Conservation (phyloP, 2,888 invertebrate species). For the Synanthedon myopaeformis region DNA sequence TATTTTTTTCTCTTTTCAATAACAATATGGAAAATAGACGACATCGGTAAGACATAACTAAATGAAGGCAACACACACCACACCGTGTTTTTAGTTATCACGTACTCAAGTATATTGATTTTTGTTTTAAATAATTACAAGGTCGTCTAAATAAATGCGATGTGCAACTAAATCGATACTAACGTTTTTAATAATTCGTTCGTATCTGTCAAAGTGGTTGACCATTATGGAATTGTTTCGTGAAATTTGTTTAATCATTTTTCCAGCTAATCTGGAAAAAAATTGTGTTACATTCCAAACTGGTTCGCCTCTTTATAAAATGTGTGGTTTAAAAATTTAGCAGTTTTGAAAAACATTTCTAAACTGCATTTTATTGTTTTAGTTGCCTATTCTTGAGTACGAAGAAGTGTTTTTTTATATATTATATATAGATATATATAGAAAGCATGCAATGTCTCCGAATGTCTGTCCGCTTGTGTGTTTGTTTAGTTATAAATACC, state of each 20-base stretch:
- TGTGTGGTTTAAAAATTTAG: neutral
- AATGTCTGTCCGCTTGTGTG: slow-evolving; percentile 21
- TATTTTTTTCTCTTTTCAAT: slow-evolving; percentile 48
- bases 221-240: no score
- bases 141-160: neutral
- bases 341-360: slow-evolving; percentile 29
- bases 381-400: slow-evolving; percentile 43
- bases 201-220: no score
- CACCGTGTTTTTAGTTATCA: slow-evolving; percentile 26
- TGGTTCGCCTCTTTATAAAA: slow-evolving; percentile 1
- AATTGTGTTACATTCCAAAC: no score
- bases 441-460: no score
- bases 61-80: slow-evolving; percentile 16
- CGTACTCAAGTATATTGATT: slow-evolving; percentile 11
- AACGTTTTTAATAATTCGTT: neutral
- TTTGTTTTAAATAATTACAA: neutral
- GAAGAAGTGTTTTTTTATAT: slow-evolving; percentile 21
- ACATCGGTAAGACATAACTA: slow-evolving; percentile 55
- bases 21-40: slow-evolving; percentile 62
- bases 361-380: slow-evolving; percentile 37
- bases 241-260: no score
- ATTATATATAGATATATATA: no score
- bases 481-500: slow-evolving; percentile 9
- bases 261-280: no score
- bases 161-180: slow-evolving; percentile 34